Base-by-base conservation (phyloP, 2,888 invertebrate genomes). In the Punctoribates punctum region DNA sequence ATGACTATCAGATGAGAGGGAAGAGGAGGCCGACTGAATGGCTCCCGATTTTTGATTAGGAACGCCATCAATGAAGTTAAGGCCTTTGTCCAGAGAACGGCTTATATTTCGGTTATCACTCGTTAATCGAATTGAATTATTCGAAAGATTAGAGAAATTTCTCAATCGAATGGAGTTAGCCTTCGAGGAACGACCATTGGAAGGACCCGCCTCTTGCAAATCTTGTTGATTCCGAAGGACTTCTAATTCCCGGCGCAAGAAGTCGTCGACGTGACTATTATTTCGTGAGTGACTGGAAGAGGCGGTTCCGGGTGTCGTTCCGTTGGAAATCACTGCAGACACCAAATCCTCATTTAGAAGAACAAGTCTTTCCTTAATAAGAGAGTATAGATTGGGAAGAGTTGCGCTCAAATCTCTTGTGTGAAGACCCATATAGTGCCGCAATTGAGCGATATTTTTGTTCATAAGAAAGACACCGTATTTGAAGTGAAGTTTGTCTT, bases 401-500 rank as follows among this genome's bases (percentile, higher is more conserved):
- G 93, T 94, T 4, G 90, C 88, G 77, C 91, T 85, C 78, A 93
- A 87, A 83, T 93, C 92, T 4, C 87, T 85, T 0, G 92, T 90
- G 0, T 90, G 87, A 60, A 92, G 85, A 0, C 90, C 90, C 79
- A 90, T 88, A 65, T 90, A 89, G 88, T 90, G 91, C 73, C 92
- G 85, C 78, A 96, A 84, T 84, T 98, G 97, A 0, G 93, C 93
- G 78, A 98, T 91, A 83, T 97, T 95, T 85, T 95, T 96, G 85
- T 96, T 96, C 42, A 97, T 85, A 17, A 96, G 86, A 83, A 92
- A 96, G 79, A 96, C 91, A 5, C 91, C 96, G 84, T 96, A 96
- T 78, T 92, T 90, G 83, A 94, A 94, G 80, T 91, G 87, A 11
- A 90, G 88, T 77, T 89, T 88, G 82, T 92, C 91, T 81, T 91